These are phyloP conservation scores for Pterostichus madidus DNA, from an alignment of 2,888 invertebrate genomes.

Conservation along the genomic window DNA sequence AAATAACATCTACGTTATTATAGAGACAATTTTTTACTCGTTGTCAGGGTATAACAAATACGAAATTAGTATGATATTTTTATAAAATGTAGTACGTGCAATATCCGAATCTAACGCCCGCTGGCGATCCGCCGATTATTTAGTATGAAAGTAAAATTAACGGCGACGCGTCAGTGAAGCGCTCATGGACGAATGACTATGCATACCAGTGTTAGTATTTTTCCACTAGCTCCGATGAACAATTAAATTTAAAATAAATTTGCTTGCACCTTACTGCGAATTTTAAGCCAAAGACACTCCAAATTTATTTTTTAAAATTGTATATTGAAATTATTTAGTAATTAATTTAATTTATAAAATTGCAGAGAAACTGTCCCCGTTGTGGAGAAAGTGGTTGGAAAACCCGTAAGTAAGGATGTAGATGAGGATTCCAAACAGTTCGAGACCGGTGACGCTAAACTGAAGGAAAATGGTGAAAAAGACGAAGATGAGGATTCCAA, in stretches of 20 bases:
- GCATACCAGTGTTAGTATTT: conserved; percentile 53
- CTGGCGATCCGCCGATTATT: no score
- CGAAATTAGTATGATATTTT: no score
- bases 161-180: no score
- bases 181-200: no score
- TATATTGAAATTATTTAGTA: background rate
- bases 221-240: conserved; percentile 31
- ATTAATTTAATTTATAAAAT: background rate
- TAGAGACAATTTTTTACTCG: no score
- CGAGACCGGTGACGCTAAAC: conserved; percentile 75
- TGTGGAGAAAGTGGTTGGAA: conserved; percentile 68
- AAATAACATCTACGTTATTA: no score
- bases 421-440: conserved; percentile 77
- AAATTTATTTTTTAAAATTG: conserved; percentile 7
- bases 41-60: no score
- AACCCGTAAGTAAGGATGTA: conserved; percentile 72
- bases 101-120: no score
- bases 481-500: conserved; percentile 76
- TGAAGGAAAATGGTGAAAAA: conserved; percentile 76
- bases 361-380: conserved; percentile 57
- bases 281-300: background rate
- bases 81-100: no score
- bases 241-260: background rate
- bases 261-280: no score
- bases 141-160: no score